Conservation (phyloP, 2,113 vertebrate species). For the Empidonax alnorum region DNA sequence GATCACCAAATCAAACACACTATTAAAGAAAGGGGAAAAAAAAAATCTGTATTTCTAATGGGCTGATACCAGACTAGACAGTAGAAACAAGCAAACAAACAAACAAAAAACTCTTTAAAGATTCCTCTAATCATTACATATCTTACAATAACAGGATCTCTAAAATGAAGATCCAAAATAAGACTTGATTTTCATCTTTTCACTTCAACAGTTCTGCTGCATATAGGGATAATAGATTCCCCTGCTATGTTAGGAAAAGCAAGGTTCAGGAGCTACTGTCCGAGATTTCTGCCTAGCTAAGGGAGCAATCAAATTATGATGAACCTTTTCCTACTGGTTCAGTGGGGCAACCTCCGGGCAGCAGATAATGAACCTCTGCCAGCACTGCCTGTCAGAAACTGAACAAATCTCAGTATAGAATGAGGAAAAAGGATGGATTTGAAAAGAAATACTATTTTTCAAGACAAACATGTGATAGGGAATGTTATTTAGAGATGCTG, state of each 20-base stretch:
- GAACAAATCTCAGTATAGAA: not conserved
- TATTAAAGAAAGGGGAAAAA: not conserved
- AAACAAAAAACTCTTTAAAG: not conserved
- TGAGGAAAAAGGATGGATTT: not conserved
- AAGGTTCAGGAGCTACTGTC: not conserved
- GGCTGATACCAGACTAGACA: not conserved
- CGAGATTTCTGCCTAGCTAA: not conserved
- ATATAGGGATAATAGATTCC: not conserved
- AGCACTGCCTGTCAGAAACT: not conserved
- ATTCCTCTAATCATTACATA: not conserved
- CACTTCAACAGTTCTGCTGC: not conserved
- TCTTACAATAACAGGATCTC: not conserved
- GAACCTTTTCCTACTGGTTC: not conserved
- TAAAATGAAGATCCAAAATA: not conserved
- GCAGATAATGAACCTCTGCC: not conserved
- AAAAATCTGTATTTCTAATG: not conserved
- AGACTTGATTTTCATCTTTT: not conserved
- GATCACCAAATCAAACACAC: not conserved
- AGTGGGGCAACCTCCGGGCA: not conserved
- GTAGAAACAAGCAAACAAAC: not conserved
- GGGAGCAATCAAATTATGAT: not conserved
- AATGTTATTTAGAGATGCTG: not conserved
- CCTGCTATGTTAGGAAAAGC: not conserved
- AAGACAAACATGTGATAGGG: not conserved
- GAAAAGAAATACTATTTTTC: not conserved